Evolutionary conservation across 2,113 vertebrate genomes (phyloP).

Genomic region (Maylandia zebra): DNA sequence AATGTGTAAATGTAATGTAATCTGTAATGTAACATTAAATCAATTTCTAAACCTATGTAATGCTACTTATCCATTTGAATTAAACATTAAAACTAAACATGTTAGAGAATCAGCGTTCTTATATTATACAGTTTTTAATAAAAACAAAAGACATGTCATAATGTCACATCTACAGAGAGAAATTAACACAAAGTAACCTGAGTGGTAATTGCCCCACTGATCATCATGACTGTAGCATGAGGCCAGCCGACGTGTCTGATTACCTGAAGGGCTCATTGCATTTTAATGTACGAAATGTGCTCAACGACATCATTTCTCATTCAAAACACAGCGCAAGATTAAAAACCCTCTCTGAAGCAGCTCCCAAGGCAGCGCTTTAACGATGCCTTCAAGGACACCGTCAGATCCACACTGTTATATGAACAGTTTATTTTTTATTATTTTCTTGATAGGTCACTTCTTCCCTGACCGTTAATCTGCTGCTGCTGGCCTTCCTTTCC

Average conservation of each 20-base stretch:
- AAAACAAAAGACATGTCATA: not conserved
- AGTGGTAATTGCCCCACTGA: not conserved
- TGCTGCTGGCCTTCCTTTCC: not conserved
- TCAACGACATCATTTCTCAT: conserved; percentile 1
- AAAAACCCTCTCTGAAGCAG: not conserved
- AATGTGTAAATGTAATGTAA: not conserved
- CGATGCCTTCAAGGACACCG: conserved; percentile 22
- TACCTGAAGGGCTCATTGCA: conserved; percentile 6
- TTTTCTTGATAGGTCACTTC: conserved; percentile 9
- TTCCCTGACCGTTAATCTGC: conserved; percentile 20
- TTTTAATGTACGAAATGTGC: conserved; percentile 7
- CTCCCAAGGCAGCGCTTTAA: not conserved
- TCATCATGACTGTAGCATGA: conserved; percentile 4
- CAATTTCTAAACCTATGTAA: not conserved
- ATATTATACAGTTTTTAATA: not conserved
- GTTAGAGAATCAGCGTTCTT: not conserved
- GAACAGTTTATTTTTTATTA: not conserved
- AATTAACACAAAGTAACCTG: not conserved
- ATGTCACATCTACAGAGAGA: not conserved
- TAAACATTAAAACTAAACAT: not conserved
- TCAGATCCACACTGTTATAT: not conserved
- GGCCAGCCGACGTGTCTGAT: not conserved
- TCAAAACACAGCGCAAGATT: conserved; percentile 15
- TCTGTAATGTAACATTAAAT: not conserved
- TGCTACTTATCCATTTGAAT: not conserved